Percentiles rank a stretch among this genome's conserved stretches.
Evolutionary conservation across 2,113 vertebrate species (phyloP).

Genomic region (Mesoclemmys tuberculata): DNA sequence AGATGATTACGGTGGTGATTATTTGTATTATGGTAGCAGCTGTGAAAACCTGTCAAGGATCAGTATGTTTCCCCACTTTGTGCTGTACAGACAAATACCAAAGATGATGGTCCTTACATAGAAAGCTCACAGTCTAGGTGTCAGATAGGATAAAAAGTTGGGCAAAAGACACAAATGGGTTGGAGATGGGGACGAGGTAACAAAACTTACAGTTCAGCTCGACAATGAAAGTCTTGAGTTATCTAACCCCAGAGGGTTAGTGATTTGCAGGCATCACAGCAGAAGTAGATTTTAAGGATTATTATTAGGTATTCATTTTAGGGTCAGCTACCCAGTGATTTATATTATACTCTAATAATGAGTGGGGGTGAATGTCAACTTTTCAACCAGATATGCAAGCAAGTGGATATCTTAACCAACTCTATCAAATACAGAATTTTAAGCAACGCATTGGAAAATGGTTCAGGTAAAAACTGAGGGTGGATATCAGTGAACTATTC

Average conservation of each 20-base stretch:
- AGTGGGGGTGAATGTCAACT: not conserved
- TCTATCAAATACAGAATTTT: not conserved
- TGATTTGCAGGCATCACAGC: not conserved
- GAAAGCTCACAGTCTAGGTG: accelerated
- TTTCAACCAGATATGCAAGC: not conserved
- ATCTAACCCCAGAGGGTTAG: not conserved
- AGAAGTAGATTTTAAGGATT: not conserved
- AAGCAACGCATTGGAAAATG: not conserved
- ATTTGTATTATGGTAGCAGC: not conserved
- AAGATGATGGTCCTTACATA: not conserved
- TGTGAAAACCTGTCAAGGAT: not conserved
- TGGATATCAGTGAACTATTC: not conserved
- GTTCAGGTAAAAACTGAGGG: not conserved
- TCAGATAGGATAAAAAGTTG: not conserved
- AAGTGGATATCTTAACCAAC: not conserved
- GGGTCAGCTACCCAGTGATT: not conserved
- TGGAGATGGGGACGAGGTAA: not conserved
- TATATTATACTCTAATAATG: not conserved
- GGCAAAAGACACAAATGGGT: not conserved
- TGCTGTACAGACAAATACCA: not conserved
- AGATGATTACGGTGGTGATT: not conserved
- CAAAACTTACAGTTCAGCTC: not conserved
- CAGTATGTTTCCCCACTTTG: not conserved
- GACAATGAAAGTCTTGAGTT: not conserved
- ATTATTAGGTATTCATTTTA: accelerated